These are phyloP conservation scores for Ondatra zibethicus DNA, from an alignment of 2,113 vertebrate species.

Conservation along the genomic window DNA sequence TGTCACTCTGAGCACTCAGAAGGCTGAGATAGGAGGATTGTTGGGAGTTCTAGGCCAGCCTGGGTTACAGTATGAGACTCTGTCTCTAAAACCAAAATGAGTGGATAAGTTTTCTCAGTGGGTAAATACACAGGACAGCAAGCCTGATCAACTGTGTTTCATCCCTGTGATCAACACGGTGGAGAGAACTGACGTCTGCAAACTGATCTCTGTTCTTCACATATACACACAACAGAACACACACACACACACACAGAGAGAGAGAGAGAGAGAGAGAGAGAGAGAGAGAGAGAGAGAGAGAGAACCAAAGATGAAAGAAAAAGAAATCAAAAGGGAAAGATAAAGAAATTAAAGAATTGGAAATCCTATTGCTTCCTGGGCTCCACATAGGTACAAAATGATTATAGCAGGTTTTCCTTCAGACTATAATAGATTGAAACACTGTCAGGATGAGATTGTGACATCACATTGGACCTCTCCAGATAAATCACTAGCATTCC, in stretches of 20 bases:
- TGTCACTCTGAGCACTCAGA: background rate
- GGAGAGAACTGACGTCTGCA: background rate
- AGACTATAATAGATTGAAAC: background rate
- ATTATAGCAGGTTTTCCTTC: slow-evolving; percentile 29
- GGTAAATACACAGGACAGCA: background rate
- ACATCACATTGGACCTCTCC: background rate
- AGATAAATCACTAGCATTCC: background rate
- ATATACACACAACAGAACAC: background rate
- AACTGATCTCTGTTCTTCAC: background rate
- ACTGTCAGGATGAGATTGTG: background rate
- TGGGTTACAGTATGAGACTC: background rate
- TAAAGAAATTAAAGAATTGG: background rate
- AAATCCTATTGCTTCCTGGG: background rate
- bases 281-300: too few species aligned
- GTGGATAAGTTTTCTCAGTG: background rate
- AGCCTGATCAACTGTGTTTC: background rate
- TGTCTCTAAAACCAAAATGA: background rate
- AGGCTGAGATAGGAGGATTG: background rate
- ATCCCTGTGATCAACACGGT: background rate
- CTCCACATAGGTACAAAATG: background rate
- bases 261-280: too few species aligned
- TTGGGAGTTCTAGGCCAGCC: background rate
- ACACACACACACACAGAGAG: background rate
- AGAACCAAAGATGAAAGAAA: too few species aligned
- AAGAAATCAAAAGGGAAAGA: too few species aligned